Conservation (phyloP, 2,797 vertebrate genomes). For the Myoxocephalus aenaeus region DNA sequence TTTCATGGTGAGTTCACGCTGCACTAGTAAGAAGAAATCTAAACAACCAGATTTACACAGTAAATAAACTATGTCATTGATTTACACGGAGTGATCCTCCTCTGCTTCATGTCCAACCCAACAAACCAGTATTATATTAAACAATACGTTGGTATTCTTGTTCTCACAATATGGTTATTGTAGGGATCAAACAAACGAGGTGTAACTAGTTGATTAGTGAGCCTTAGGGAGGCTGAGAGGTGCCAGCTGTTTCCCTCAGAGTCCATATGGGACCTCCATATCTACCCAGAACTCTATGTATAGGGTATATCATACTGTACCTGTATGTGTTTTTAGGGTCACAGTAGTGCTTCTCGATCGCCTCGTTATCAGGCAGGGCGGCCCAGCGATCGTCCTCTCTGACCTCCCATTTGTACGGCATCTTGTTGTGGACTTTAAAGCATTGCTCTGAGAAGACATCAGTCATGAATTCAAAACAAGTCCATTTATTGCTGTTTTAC, state of each 20-base stretch:
- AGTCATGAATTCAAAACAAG: background rate
- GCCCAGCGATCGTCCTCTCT: slow-evolving; percentile 64
- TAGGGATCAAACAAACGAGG: background rate
- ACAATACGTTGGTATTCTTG: background rate
- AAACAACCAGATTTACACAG: too few relatives aligned
- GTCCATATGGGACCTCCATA: background rate
- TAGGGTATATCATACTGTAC: slow-evolving; percentile 47
- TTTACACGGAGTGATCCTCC: background rate
- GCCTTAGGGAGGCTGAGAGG: background rate
- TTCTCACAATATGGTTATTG: background rate
- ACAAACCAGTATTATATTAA: background rate
- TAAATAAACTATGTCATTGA: too few relatives aligned
- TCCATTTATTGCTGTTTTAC: background rate
- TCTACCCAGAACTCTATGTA: background rate
- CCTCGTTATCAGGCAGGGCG: slow-evolving; percentile 40
- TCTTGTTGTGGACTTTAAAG: slow-evolving; percentile 71
- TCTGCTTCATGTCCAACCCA: background rate
- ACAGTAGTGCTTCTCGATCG: slow-evolving; percentile 81
- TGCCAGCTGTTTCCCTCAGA: background rate
- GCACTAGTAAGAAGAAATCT: too few relatives aligned
- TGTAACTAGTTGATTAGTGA: background rate
- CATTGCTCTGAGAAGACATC: slow-evolving; percentile 70
- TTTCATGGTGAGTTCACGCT: background rate
- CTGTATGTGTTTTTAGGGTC: slow-evolving; percentile 76
- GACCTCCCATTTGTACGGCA: slow-evolving; percentile 84